Evolutionary conservation across 2,797 vertebrate genomes (phyloP), one percentile per base, ranked within the genome.

Genomic region (Intellagama lesueurii): DNA sequence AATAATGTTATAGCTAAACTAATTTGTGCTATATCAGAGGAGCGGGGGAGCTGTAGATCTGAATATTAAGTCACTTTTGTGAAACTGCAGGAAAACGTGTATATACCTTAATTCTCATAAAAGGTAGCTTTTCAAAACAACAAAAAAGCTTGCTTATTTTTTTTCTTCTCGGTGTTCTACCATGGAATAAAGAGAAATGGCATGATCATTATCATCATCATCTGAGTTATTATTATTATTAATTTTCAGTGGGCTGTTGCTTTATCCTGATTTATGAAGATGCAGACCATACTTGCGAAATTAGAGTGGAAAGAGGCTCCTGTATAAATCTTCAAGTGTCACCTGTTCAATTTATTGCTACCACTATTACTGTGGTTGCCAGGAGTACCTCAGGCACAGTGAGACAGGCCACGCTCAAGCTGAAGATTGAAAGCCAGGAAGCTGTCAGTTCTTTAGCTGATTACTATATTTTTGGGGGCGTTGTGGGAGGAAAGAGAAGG

Each of bases 1-100:
- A 75, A 56, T 60, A 89, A 81, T 95, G 91, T 91, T 94, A 90
- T 49, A 94, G 93, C 94, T 96, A 92, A 94, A 92, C 93, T 94
- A 94, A 95, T 96, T 93, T 95, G 91, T 91, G 91, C 75, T 88
- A 14, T 90, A 91, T 94, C 95, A 87, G 7, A 73, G 16, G 1
- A n/a, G 9, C 40, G 28, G 30, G 8, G 2, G 44, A 11, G 94
- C 84, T 95, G 92, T 91, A 94, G 94, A 91, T 92, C 89, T 92
- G 91, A 88, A 91, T 93, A 86, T 92, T 64, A 84, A 94, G 56
- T 60, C 16, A 5, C 82, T 87, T 85, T 82, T 90, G 22, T 35
- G 64, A 77, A 3, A 9, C 64, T 86, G 52, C 30, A 85, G 83
- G 81, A 86, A 92, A 92, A 87, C 32, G 19, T 64, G 19, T 64